Conservation (phyloP, 1,140 invertebrate species). For the Magallana gigas region DNA sequence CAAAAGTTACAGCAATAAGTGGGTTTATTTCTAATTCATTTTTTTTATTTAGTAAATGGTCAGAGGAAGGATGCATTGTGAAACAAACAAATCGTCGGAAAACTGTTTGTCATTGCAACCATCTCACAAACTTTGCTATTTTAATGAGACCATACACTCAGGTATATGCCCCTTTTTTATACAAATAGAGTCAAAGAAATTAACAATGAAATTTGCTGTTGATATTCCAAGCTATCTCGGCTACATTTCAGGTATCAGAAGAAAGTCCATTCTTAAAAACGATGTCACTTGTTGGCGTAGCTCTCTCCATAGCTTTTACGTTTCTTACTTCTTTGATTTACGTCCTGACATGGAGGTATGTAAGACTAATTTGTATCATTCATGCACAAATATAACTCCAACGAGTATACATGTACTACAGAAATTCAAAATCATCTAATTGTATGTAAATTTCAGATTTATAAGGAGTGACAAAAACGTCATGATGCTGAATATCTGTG, state of each 20-base stretch:
- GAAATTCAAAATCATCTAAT: background rate
- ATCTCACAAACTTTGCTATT: slow-evolving; percentile 69
- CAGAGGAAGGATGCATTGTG: background rate
- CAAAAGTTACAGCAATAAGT: too few species aligned
- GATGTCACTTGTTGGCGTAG: background rate
- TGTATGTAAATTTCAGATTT: background rate
- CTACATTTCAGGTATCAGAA: background rate
- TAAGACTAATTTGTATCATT: background rate
- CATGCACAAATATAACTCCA: background rate
- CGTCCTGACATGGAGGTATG: background rate
- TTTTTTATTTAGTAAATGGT: background rate
- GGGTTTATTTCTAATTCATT: too few species aligned
- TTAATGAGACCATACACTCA: slow-evolving; percentile 59
- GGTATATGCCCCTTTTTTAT: background rate
- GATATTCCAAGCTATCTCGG: background rate
- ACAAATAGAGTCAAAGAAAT: background rate
- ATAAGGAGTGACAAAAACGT: slow-evolving; percentile 33
- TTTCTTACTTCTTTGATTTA: background rate
- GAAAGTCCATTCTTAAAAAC: background rate
- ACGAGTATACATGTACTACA: background rate
- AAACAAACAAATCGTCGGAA: background rate
- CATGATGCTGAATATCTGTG: slow-evolving; percentile 37
- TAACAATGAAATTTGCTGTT: background rate
- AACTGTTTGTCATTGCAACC: slow-evolving; percentile 58
- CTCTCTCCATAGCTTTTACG: background rate